phyloP scores from a whole-genome alignment of 1,140 invertebrate species.

The Pemphigus obesinymphae region DNA sequence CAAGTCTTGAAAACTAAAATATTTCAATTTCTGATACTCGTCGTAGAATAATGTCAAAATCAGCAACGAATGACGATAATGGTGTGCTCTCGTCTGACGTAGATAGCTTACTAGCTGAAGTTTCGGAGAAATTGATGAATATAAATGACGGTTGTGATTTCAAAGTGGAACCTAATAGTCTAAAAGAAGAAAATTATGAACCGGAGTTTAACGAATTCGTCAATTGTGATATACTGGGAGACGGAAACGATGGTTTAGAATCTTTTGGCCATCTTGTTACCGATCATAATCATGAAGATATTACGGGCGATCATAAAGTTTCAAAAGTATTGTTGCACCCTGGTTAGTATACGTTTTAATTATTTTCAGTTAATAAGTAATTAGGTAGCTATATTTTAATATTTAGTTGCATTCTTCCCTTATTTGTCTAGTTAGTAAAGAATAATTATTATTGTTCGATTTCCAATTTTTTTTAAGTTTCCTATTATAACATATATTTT shows the following conservation, averaged over 20 bases:
- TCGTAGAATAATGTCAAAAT: background rate
- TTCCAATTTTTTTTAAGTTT: too few species aligned
- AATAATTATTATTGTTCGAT: too few species aligned
- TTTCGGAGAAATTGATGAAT: background rate
- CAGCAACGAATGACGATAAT: background rate
- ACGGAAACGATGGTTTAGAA: background rate
- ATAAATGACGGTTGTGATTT: background rate
- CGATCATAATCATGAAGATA: background rate
- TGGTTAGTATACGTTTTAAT: background rate
- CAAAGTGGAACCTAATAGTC: background rate
- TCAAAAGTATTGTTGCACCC: background rate
- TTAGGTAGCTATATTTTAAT: too few species aligned
- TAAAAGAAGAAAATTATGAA: background rate
- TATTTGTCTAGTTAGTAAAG: too few species aligned
- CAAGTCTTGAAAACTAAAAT: too few species aligned
- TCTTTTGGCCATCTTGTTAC: background rate
- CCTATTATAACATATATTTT: too few species aligned
- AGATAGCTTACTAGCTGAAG: background rate
- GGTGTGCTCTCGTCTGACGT: background rate
- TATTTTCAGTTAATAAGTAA: too few species aligned
- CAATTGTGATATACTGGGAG: constrained; percentile 1
- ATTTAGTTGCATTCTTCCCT: too few species aligned
- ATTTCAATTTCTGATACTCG: too few species aligned
- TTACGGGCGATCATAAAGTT: background rate
- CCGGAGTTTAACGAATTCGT: background rate